phyloP scores from a whole-genome alignment of 1,140 invertebrate genomes.

The Dinoponera quadriceps region DNA sequence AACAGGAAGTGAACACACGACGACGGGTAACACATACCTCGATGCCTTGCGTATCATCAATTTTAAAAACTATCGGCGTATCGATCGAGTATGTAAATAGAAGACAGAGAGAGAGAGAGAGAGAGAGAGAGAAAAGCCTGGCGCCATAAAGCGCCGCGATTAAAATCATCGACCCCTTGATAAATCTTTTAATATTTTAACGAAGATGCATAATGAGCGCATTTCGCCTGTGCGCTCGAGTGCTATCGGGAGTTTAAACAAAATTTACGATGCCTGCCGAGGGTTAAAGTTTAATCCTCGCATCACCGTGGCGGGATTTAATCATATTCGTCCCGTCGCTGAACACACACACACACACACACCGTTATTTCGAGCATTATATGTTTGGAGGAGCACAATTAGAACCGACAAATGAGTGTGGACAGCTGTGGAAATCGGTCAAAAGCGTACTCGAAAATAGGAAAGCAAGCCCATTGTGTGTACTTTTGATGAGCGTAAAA shows the following conservation, averaged over 20 bases:
- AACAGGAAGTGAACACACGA: neutral
- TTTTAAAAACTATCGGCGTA: no score
- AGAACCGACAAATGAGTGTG: slow-evolving; percentile 44
- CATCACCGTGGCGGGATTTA: neutral
- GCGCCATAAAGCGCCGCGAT: no score
- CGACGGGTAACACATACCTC: neutral
- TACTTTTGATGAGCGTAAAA: slow-evolving; percentile 60
- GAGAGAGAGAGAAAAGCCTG: no score
- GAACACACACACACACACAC: neutral
- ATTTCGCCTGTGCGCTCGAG: no score
- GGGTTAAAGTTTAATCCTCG: slow-evolving; percentile 9
- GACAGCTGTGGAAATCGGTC: slow-evolving; percentile 30
- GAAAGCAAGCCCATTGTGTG: slow-evolving; percentile 31
- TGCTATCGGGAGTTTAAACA: neutral
- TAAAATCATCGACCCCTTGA: no score
- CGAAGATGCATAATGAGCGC: no score
- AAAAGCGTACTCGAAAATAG: slow-evolving; percentile 39
- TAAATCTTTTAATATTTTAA: no score
- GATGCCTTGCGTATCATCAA: neutral
- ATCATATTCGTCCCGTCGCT: neutral
- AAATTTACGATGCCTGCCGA: neutral
- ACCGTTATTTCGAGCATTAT: slow-evolving; percentile 3
- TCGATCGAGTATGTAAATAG: no score
- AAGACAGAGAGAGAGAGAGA: no score
- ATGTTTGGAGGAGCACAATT: slow-evolving; percentile 49